Base-by-base conservation (phyloP, 2,888 invertebrate species). In the Fragum fragum region DNA sequence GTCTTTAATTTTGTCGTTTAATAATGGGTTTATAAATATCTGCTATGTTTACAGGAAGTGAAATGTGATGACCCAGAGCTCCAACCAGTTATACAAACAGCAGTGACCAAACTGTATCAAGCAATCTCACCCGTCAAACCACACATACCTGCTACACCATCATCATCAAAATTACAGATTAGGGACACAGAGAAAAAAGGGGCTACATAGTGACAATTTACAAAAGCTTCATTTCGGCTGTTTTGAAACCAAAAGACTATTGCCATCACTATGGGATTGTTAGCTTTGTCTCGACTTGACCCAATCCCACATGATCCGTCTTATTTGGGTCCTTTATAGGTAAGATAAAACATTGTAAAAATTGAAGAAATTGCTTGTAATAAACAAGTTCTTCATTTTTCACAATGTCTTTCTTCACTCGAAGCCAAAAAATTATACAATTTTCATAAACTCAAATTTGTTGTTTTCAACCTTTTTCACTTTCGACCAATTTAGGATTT, bases 21-120 rank as follows among this genome's bases (percentile, higher is more conserved):
- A 42, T 42, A 42, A 61, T 28, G 29, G 68, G 1, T n/a, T n/a
- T n/a, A n/a, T n/a, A 36, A 36, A 36, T 9, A 6, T 36, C 9
- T 36, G 32, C 9, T 36, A 3, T 47, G 14, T 47, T 47, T 47
- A 47, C 86, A 97, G 97, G 96, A 97, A 89, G 98, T 98, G 21
- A 95, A 95, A 2, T 98, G 98, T 92, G 97, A 96, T 18, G 98
- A 99, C 95, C 97, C 97, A 89, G 95, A 96, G 0, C 95, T 99
- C 52, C 97, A 97, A 90, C 97, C 98, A 93, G 96, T 97, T 83
- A 97, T 99, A 1, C 97, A 97, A 90, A 97, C 98, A 0, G 98
- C 98, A 0, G 96, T 99, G 36, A 96, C 96, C 47, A 97, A 98
- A 93, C 95, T 99, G 77, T 97, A 98, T 95, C 96, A 97, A 81